Base-by-base conservation (phyloP, 2,888 invertebrate genomes). In the Hydrotaea diabolus region DNA sequence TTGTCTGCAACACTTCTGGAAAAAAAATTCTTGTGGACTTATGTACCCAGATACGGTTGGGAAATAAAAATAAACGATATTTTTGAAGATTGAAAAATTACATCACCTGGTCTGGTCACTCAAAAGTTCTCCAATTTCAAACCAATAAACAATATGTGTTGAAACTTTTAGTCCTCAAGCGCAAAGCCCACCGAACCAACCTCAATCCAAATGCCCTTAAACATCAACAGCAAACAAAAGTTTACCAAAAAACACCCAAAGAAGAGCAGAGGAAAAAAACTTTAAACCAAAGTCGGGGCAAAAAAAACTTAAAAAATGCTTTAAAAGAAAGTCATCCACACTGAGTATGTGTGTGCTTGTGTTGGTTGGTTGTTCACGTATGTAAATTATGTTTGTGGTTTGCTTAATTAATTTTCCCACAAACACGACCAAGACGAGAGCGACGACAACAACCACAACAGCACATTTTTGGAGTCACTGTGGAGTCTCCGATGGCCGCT, bases 361-460 rank as follows among this genome's bases (percentile, higher is more conserved):
- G 21, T 83, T 26, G 17, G n/a, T 15, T 36, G 15, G 53, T n/a
- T 36, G 31, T 79, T 36, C 13, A 13, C 62, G 49, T 85, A 82
- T 85, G 85, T 82, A 85, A 85, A 85, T 85, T 85, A 82, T 80
- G 74, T 79, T 74, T 82, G 82, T 77, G 85, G 79, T 80, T 82
- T 73, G 57, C 73, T 85, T 85, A 85, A 85, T 85, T 85, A 85
- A 82, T 85, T 85, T 85, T 85, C 79, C 82, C 85, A 85, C 79
- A 85, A 80, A 77, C 46, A 77, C 59, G 74, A 74, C 64, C 80
- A 69, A 43, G 73, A 72, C 59, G 73, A 69, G 43, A 72, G 21
- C 62, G 23, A 31, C 36, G 17, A 71, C 21, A 49, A 49, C 49
- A 15, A 49, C 49, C n/a, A 49, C 49, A 49, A 1, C 49, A n/a